These are phyloP conservation scores for Pteropus rufus DNA, from an alignment of 2,797 vertebrate species.

Conservation along the genomic window DNA sequence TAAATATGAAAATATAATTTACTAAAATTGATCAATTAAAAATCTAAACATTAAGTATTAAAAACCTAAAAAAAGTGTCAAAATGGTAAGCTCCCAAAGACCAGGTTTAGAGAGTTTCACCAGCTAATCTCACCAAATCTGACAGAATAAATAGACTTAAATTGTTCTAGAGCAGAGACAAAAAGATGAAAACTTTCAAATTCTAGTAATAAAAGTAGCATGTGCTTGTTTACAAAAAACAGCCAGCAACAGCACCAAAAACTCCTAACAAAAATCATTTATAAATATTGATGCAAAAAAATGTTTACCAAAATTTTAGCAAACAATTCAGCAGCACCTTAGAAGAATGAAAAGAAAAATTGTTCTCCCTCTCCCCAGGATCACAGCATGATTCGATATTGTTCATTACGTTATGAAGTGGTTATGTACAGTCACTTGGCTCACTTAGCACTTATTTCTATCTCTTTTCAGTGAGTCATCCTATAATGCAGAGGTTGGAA, in stretches of 20 bases:
- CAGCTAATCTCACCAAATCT: neutral
- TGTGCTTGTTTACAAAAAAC: neutral
- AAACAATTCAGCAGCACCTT: neutral
- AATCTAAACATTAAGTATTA: neutral
- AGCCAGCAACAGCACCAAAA: neutral
- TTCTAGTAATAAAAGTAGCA: neutral
- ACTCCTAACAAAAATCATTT: neutral
- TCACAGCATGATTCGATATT: neutral
- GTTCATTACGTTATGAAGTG: neutral
- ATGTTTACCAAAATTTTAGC: neutral
- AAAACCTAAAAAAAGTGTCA: neutral
- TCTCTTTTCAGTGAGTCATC: neutral
- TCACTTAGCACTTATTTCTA: neutral
- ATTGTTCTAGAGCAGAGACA: neutral
- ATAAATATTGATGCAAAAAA: neutral
- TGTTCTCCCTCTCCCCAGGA: neutral
- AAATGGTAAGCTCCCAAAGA: neutral
- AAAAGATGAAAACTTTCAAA: neutral
- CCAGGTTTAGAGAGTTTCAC: neutral
- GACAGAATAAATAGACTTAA: neutral
- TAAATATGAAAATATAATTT: neutral
- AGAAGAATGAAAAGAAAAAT: neutral
- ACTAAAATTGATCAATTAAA: constrained; percentile 4
- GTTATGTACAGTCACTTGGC: neutral
- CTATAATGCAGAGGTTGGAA: neutral